Evolutionary conservation across 1,140 invertebrate species (phyloP), one percentile per base, ranked within the genome.

Genomic region (Stegodyphus mimosarum): DNA sequence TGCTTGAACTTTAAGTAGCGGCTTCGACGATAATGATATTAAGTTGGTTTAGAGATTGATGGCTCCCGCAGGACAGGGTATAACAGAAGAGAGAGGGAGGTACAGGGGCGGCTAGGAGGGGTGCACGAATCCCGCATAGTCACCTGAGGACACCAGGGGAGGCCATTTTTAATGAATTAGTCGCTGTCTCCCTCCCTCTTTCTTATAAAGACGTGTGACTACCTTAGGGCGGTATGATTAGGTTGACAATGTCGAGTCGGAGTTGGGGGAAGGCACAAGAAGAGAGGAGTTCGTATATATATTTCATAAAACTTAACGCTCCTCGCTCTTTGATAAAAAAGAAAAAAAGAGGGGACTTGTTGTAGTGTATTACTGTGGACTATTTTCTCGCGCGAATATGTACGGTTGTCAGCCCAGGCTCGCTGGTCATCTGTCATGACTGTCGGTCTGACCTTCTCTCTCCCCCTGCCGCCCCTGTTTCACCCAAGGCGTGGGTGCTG

Each of bases 21-120:
- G 81, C 72, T 70, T 76, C 73, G 70, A 69, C 81, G 81, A 84
- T 84, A 84, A 84, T 84, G 81, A 84, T 84, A 84, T 84, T 84
- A 84, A 84, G 81, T 84, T 63, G 63, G 72, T 84, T 84, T 71
- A 72, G 60, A 71, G 81, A 84, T 84, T 75, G 81, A 84, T 84
- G 81, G 81, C 81, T 76, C 81, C 73, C 81, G 6, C 15, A 53
- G 64, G 81, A 69, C 52, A 71, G 49, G 48, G 67, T 72, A 15
- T 60, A 69, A 66, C 63, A 67, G 64, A 10, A 63, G n/a, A 13
- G 79, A 9, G 60, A 71, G 10, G 48, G 17, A 9, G 55, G 13
- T 52, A 50, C 69, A 18, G 52, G 53, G 74, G 74, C 7, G 74
- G 33, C 10, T 3, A 48, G 60, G 49, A 76, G 48, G 55, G 76